Conservation (phyloP, 2,888 invertebrate genomes). For the Drosophila ochracea region DNA sequence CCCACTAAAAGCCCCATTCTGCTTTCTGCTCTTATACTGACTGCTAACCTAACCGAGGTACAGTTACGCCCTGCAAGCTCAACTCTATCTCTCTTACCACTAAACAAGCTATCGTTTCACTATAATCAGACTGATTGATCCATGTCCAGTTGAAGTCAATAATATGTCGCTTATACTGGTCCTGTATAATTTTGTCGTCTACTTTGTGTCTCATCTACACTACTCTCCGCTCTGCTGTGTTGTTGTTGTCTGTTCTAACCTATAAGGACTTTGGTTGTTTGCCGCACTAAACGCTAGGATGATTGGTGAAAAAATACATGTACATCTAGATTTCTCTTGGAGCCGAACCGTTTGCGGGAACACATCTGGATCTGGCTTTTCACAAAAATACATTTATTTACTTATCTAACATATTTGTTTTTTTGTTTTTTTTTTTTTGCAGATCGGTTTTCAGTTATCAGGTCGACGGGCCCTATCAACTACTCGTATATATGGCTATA, state of each 20-base stretch:
- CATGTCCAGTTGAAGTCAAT: conserved; percentile 58
- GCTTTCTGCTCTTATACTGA: conserved; percentile 27
- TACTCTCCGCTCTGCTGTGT: conserved; percentile 14
- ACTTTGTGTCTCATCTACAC: conserved; percentile 1
- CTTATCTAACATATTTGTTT: conserved; percentile 8
- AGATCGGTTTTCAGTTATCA: conserved; percentile 38
- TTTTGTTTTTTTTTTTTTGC: conserved; percentile 10
- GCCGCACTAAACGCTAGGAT: conserved; percentile 78
- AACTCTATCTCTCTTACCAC: conserved; percentile 42
- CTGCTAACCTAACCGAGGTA: conserved; percentile 44
- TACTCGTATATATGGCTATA: conserved; percentile 66
- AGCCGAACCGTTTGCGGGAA: conserved; percentile 20
- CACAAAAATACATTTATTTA: conserved; percentile 47
- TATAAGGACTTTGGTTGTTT: conserved; percentile 82
- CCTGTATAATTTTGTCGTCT: conserved; percentile 19
- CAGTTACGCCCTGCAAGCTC: conserved; percentile 48
- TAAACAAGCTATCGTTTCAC: conserved; percentile 62
- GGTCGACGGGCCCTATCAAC: conserved; percentile 44
- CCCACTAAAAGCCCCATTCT: conserved; percentile 16
- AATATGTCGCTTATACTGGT: conserved; percentile 31
- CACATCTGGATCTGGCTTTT: conserved; percentile 23
- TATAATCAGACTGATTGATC: conserved; percentile 59
- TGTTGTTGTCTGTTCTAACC: conserved; percentile 55
- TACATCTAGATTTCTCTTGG: conserved; percentile 48
- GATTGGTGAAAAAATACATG: conserved; percentile 78